These are phyloP conservation scores for Mormyrus iriodes DNA, from an alignment of 2,113 vertebrate genomes.

Conservation along the genomic window DNA sequence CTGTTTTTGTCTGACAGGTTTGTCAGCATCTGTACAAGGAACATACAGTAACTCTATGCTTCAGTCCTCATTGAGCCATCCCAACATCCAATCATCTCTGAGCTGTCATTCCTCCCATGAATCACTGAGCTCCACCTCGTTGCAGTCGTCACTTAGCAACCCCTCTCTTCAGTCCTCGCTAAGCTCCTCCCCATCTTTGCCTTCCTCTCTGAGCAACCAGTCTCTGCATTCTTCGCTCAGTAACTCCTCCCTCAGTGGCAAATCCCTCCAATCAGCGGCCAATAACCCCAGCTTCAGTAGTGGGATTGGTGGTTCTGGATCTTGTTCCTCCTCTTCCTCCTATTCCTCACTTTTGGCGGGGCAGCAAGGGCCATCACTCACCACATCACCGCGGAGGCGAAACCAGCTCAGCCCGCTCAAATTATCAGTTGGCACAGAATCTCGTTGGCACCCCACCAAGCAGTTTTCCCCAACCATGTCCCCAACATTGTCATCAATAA, in stretches of 20 bases:
- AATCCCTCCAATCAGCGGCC: conserved; percentile 63
- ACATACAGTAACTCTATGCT: conserved; percentile 56
- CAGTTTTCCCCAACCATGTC: conserved; percentile 79
- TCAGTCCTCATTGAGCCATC: conserved; percentile 71
- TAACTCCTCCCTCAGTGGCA: conserved; percentile 69
- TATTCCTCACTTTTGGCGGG: conserved; percentile 37
- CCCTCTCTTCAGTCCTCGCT: conserved; percentile 69
- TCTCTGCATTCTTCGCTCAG: conserved; percentile 70
- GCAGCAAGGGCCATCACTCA: conserved; percentile 32
- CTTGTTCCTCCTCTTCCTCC: conserved; percentile 56
- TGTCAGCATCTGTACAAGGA: conserved; percentile 63
- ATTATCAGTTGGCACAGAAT: conserved; percentile 65
- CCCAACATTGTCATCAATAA: conserved; percentile 75
- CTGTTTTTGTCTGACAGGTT: conserved; percentile 44
- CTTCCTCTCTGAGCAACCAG: conserved; percentile 46
- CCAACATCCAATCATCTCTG: conserved; percentile 70
- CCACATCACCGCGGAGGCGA: conserved; percentile 64
- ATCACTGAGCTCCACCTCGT: conserved; percentile 67
- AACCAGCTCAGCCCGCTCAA: conserved; percentile 75
- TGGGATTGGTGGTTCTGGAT: conserved; percentile 52
- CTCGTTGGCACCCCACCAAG: conserved; percentile 67
- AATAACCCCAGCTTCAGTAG: conserved; percentile 57
- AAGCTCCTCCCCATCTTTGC: conserved; percentile 45
- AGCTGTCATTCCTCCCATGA: conserved; percentile 57
- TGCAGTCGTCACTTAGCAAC: conserved; percentile 71